Percentiles rank a stretch among this genome's conserved stretches.
Evolutionary conservation across 2,888 invertebrate species (phyloP).

Genomic region (Eupithecia tripunctaria): DNA sequence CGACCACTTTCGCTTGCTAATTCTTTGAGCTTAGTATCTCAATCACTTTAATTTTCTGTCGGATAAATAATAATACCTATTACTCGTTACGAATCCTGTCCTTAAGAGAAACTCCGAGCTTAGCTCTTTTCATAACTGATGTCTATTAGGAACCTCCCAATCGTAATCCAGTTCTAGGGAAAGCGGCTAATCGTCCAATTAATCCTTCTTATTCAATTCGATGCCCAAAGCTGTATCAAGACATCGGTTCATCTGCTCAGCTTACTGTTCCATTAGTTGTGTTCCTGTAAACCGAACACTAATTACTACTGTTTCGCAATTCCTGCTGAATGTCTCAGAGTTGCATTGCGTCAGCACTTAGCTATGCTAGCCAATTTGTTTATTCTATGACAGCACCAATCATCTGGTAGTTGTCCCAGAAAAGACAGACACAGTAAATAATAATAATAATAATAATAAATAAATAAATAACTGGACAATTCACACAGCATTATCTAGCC

Average conservation of each 20-base stretch:
- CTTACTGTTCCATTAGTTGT: not conserved
- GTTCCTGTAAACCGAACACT: not conserved
- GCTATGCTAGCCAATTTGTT: not conserved
- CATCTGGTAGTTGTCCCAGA: not conserved
- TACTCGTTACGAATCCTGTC: not conserved
- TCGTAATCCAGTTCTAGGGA: not conserved
- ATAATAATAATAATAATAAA: too few species aligned
- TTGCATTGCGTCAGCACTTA: not conserved
- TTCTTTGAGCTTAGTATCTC: not conserved
- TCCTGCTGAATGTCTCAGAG: not conserved
- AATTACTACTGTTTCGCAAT: not conserved
- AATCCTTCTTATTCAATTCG: conserved; percentile 1
- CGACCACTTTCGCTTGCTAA: not conserved
- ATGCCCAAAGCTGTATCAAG: not conserved
- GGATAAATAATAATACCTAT: not conserved
- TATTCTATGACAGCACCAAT: not conserved
- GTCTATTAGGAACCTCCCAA: not conserved
- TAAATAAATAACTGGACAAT: too few species aligned
- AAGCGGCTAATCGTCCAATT: not conserved
- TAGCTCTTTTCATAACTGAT: not conserved
- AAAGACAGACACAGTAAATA: not conserved
- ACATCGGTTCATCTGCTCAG: not conserved
- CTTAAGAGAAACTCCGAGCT: not conserved
- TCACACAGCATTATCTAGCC: too few species aligned
- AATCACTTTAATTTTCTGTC: not conserved